Evolutionary conservation across 2,888 invertebrate species (phyloP).

Genomic region (Chymomyza amoena): DNA sequence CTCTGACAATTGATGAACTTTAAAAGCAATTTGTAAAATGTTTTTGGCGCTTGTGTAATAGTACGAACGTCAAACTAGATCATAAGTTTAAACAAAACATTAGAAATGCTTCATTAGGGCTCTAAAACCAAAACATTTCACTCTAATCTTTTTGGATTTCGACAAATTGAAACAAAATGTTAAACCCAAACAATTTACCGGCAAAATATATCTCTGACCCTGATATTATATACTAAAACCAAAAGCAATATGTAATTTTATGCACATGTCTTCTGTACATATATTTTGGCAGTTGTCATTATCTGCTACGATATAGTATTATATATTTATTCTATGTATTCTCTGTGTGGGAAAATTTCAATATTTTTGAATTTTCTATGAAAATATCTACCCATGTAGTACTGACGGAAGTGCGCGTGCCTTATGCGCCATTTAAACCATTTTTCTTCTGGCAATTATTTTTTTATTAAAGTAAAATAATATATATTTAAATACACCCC

Average conservation of each 20-base stretch:
- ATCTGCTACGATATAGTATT: not conserved
- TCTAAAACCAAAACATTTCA: too few species aligned
- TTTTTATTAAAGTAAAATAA: slow-evolving; percentile 12
- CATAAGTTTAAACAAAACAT: too few species aligned
- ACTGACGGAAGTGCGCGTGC: slow-evolving; percentile 63
- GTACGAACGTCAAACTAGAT: too few species aligned
- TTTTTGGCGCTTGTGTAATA: too few species aligned
- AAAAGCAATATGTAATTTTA: not conserved
- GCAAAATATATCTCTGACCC: not conserved
- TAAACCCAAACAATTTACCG: not conserved
- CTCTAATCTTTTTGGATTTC: not conserved
- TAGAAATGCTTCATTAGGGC: too few species aligned
- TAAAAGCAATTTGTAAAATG: too few species aligned
- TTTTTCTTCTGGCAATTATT: slow-evolving; percentile 29
- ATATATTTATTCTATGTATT: slow-evolving; percentile 39
- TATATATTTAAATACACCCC: slow-evolving; percentile 27
- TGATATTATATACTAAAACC: not conserved
- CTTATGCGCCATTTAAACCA: slow-evolving; percentile 33
- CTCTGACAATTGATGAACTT: too few species aligned
- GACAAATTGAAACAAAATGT: not conserved
- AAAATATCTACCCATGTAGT: slow-evolving; percentile 24
- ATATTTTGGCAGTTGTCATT: slow-evolving; percentile 44
- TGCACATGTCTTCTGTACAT: not conserved
- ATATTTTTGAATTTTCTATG: slow-evolving; percentile 38
- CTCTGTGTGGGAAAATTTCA: slow-evolving; percentile 22